Percentiles rank a stretch among this genome's conserved stretches.
These are phyloP conservation scores for Yponomeuta cagnagella DNA, from an alignment of 2,888 invertebrate genomes.

Conservation along the genomic window DNA sequence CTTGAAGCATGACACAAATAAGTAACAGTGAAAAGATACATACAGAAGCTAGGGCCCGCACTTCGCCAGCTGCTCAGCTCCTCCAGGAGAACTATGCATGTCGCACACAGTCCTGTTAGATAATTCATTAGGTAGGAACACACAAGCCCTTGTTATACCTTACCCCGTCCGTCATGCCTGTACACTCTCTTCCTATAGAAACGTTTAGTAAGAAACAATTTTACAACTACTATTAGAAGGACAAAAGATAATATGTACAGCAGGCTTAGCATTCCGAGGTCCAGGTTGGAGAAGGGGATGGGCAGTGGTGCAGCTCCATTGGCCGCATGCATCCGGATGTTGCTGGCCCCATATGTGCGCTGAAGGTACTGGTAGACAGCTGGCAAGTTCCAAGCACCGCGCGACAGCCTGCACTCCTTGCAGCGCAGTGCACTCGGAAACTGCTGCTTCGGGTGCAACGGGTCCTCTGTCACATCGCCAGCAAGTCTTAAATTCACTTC, in stretches of 20 bases:
- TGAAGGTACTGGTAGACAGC: constrained; percentile 79
- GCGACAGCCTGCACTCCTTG: constrained; percentile 76
- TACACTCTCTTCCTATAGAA: constrained; percentile 84
- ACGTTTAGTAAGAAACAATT: constrained; percentile 83
- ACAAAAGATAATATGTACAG: constrained; percentile 84
- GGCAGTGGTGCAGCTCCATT: constrained; percentile 36
- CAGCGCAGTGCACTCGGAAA: constrained; percentile 86
- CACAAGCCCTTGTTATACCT: constrained; percentile 71
- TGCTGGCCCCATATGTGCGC: constrained; percentile 55
- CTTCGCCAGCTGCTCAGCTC: constrained; percentile 16
- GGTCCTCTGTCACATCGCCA: constrained; percentile 93
- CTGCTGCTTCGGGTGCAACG: constrained; percentile 89
- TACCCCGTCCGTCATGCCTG: constrained; percentile 79
- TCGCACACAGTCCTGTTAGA: background rate
- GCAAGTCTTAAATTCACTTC: constrained; percentile 91
- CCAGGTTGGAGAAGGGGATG: constrained; percentile 79
- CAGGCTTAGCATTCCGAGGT: constrained; percentile 85
- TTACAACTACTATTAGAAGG: constrained; percentile 84
- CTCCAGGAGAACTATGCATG: background rate
- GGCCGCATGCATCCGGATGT: constrained; percentile 31
- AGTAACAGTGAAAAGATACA: constrained; percentile 3
- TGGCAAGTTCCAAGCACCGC: constrained; percentile 77
- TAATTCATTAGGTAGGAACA: background rate
- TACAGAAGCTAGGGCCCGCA: background rate
- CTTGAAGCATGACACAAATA: constrained; percentile 14